Base-by-base conservation (phyloP, 2,113 vertebrate genomes). In the Xerus inauris region DNA sequence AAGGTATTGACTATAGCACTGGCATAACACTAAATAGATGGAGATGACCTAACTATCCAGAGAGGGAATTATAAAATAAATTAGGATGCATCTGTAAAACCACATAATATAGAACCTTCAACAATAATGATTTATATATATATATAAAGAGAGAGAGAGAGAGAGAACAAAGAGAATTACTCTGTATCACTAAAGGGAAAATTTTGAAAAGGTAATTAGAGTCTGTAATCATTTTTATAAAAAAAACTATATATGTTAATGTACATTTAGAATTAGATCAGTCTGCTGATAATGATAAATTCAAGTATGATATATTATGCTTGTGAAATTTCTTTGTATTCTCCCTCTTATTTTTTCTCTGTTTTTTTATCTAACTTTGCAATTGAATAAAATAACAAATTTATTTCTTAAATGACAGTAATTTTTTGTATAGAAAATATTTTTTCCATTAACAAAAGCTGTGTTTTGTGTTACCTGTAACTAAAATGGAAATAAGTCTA, bases 51-150 rank as follows among this genome's bases (percentile, higher is more conserved):
- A 95, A 64, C 77, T 83, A 32, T 54, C 4, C 42, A 65, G 89
- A 95, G 67, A 88, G 67, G 32, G 42, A 89, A 77, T 42, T 87
- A 22, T 81, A 42, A 96, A 92, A 89, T 94, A 69, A 75, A 81
- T 75, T 85, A 76, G 35, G 20, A 13, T 77, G 6, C n/a, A 59
- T 82, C 45, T 76, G 59, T 72, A 81, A 76, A 89, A 83, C 20
- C 10, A 30, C 62, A 51, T 75, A 71, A 84, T 84, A 84, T 45
- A 24, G 26, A 87, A 30, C 47, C 24, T 83, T 83, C 26, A 64
- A 91, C 73, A 92, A 86, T 73, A 28, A 84, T 79, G n/a, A 73
- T 69, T 72, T 89, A 57, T 47, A 3, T 54, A 35, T 86, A 1
- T 85, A 32, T 71, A n/a, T n/a, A n/a, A n/a, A n/a, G n/a, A n/a